These are phyloP conservation scores for Dryoscopus gambensis DNA, from an alignment of 2,113 vertebrate species.

Conservation along the genomic window DNA sequence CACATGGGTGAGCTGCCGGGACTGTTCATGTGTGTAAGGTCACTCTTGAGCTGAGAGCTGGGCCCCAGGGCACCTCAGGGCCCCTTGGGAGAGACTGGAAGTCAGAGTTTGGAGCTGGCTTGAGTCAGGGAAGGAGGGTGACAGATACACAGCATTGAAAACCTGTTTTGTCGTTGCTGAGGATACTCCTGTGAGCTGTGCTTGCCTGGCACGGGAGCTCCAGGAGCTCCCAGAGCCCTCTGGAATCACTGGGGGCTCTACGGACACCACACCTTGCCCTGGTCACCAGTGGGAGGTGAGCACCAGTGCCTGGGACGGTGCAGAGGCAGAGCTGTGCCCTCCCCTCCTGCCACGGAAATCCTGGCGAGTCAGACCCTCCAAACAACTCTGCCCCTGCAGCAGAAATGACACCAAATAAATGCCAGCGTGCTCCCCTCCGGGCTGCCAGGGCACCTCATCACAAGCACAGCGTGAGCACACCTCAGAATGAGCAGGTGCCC, in stretches of 20 bases:
- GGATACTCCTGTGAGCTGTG: not conserved
- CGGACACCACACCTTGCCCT: not conserved
- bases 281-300: not conserved
- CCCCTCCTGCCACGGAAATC: not conserved
- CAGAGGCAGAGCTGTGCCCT: not conserved
- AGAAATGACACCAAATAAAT: not conserved
- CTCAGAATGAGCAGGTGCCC: not conserved
- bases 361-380: not conserved
- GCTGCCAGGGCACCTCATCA: not conserved
- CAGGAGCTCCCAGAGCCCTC: not conserved
- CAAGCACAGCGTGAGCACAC: not conserved
- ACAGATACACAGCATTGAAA: not conserved
- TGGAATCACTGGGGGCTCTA: not conserved
- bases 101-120: not conserved
- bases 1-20: not conserved
- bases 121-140: not conserved
- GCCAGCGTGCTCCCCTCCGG: not conserved
- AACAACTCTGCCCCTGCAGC: not conserved
- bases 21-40: not conserved
- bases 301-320: fast-evolving
- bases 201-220: not conserved
- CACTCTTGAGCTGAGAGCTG: not conserved
- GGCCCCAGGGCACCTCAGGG: not conserved
- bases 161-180: not conserved
- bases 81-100: not conserved